These are phyloP conservation scores for Myathropa florea DNA, from an alignment of 2,888 invertebrate genomes.

Conservation along the genomic window DNA sequence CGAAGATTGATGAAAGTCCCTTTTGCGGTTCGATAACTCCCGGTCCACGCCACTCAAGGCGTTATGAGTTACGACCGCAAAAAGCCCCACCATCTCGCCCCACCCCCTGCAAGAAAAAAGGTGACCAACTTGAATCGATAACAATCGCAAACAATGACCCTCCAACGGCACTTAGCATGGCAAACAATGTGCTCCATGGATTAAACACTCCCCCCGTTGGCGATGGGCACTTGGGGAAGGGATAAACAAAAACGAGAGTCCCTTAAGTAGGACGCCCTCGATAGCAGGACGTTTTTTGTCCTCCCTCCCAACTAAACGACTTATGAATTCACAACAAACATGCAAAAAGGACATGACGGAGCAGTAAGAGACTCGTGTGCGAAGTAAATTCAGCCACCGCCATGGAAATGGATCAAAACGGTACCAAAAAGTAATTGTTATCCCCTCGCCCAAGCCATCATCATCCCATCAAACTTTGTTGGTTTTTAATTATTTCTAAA, in stretches of 20 bases:
- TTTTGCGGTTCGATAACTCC: neutral
- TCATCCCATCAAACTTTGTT: neutral
- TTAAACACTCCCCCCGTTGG: neutral
- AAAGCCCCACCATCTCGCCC: neutral
- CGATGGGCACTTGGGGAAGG: neutral
- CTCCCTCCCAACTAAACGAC: no score
- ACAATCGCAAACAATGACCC: neutral
- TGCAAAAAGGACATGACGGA: neutral
- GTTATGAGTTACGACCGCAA: neutral
- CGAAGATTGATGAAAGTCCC: neutral
- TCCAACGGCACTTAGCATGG: neutral
- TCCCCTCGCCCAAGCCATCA: neutral
- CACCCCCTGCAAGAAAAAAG: neutral
- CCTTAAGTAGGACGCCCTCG: neutral
- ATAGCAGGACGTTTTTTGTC: no score
- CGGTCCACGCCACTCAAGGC: neutral
- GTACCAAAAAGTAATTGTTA: neutral
- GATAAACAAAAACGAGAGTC: neutral
- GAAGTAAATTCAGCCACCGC: neutral
- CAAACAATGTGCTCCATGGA: neutral
- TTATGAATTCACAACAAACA: neutral
- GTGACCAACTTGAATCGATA: neutral
- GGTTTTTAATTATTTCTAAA: slow-evolving; percentile 2
- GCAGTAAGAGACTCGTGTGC: neutral
- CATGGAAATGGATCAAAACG: neutral